Evolutionary conservation across 1,140 invertebrate species (phyloP), one percentile per base, ranked within the genome.

Genomic region (Ooceraea biroi): DNA sequence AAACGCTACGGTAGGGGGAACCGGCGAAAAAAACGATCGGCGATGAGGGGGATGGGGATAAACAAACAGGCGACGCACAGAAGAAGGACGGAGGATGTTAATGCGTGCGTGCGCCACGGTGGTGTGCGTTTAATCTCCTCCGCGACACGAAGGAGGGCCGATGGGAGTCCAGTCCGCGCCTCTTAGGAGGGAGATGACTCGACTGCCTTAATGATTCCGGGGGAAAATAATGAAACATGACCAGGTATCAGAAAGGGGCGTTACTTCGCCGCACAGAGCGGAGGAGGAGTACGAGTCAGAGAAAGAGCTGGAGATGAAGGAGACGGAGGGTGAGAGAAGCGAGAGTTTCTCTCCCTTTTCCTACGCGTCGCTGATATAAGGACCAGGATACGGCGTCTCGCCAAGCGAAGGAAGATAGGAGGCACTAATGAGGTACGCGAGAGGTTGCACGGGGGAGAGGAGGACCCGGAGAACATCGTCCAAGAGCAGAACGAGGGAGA

Each of bases 221-320:
- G 82, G 88, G 89, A 89, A 92, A 93, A 93, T 93, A 93, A 93
- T 93, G 92, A 93, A 93, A 92, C 92, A 93, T 91, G 91, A 93
- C 86, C 77, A 84, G 82, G 86, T 89, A 90, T 89, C 88, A 88
- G 88, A 89, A 90, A 90, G 88, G 88, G 89, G 88, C 88, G 89
- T 90, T 88, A 89, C 90, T 86, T 44, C 68, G 41, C 25, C 48
- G 44, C 22, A 36, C 76, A 89, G 57, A 83, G 30, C 68, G 66
- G 52, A 72, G 78, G 74, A 83, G 85, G 68, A 85, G 48, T 80
- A 85, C 55, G 86, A 87, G 66, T 57, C 71, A 22, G 77, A 30
- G 36, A 36, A 36, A 36, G 36, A 36, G 36, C 36, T 2, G 46
- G 73, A 27, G 58, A 57, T n/a, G n/a, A 19, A 48, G 61, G 78